Percentiles rank a stretch among this genome's conserved stretches.
phyloP scores from a whole-genome alignment of 2,797 vertebrate genomes.

The Emys orbicularis region DNA sequence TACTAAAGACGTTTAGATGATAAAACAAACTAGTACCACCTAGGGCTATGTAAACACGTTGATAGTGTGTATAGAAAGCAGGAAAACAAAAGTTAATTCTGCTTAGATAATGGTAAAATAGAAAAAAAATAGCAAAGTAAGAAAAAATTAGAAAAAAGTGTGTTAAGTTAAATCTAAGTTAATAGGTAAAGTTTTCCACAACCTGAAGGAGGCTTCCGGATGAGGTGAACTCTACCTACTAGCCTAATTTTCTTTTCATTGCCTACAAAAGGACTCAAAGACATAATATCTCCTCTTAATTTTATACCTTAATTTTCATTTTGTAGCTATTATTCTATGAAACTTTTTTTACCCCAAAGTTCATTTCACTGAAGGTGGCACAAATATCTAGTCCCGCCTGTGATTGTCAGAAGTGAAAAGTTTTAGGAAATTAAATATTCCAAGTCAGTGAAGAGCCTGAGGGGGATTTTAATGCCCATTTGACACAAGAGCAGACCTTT shows the following conservation, averaged over 20 bases:
- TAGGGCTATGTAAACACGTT: constrained; percentile 4
- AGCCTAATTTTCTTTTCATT: neutral
- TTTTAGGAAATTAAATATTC: neutral
- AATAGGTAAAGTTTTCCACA: neutral
- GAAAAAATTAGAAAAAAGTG: neutral
- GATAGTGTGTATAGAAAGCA: neutral
- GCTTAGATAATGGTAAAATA: neutral
- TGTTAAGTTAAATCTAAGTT: neutral
- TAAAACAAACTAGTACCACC: neutral
- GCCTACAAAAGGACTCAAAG: neutral
- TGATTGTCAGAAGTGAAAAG: neutral
- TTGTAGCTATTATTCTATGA: neutral
- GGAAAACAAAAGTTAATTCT: accelerated
- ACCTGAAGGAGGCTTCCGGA: neutral
- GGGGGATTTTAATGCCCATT: neutral
- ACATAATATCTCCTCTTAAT: neutral
- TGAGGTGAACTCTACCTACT: neutral
- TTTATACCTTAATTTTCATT: neutral
- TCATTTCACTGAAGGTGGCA: neutral
- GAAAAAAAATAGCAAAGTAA: neutral
- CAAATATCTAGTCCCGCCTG: neutral
- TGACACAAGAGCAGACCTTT: neutral
- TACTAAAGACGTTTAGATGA: neutral
- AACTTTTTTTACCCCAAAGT: neutral
- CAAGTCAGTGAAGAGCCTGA: neutral